phyloP scores from a whole-genome alignment of 2,113 vertebrate genomes.

The Ovibos moschatus region DNA sequence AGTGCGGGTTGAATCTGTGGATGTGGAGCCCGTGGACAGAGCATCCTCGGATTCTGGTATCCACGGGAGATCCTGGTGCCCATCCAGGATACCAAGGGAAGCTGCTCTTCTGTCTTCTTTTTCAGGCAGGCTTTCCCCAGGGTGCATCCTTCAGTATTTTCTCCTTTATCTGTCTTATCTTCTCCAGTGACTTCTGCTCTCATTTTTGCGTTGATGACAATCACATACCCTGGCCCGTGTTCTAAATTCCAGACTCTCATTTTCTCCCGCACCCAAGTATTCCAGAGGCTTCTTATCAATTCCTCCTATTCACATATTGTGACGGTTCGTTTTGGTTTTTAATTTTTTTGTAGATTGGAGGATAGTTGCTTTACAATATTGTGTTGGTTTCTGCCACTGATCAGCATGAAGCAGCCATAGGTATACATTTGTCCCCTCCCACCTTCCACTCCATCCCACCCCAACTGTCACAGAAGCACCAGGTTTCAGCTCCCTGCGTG shows the following conservation, averaged over 20 bases:
- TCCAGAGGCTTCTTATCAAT: not conserved
- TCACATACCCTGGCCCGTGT: not conserved
- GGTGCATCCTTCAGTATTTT: not conserved
- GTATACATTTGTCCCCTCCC: not conserved
- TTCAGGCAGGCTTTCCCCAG: not conserved
- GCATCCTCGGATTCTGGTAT: not conserved
- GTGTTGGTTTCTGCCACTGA: not conserved
- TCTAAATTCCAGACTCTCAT: not conserved
- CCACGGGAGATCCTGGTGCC: not conserved
- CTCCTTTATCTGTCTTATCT: not conserved
- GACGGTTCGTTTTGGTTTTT: not conserved
- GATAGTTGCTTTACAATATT: not conserved
- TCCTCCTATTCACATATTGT: not conserved
- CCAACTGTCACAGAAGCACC: not conserved
- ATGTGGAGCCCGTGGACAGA: not conserved
- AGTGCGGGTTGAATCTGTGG: fast-evolving
- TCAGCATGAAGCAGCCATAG: not conserved
- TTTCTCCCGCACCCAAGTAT: not conserved
- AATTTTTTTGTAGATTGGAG: not conserved
- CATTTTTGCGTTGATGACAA: not conserved
- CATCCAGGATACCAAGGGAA: not conserved
- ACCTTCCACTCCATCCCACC: not conserved
- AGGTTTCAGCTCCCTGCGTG: not conserved
- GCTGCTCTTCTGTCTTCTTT: not conserved
- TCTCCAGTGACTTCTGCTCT: not conserved